These are phyloP conservation scores for Nycticryphes semicollaris DNA, from an alignment of 2,113 vertebrate species.

Conservation along the genomic window DNA sequence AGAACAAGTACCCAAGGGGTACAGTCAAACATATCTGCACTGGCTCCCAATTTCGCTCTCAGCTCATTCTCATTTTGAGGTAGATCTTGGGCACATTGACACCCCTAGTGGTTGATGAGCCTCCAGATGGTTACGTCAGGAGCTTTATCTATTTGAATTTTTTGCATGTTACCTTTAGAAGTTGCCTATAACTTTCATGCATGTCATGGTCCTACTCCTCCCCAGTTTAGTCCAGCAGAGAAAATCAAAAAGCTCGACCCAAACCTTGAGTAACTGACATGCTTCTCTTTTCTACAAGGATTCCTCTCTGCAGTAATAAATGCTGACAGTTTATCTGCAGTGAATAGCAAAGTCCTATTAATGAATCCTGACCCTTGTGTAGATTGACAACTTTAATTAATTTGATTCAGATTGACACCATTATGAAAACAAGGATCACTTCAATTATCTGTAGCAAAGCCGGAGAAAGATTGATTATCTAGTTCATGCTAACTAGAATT, in stretches of 20 bases:
- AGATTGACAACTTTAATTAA: not conserved
- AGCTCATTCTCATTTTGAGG: not conserved
- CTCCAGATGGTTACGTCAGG: not conserved
- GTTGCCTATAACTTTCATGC: not conserved
- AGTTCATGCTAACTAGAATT: not conserved
- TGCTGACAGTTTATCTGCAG: not conserved
- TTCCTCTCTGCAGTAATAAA: not conserved
- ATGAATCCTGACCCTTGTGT: not conserved
- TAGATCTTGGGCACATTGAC: not conserved
- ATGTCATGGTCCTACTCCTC: not conserved
- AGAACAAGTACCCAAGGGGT: not conserved
- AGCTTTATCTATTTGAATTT: not conserved
- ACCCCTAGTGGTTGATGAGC: not conserved
- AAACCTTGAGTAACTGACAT: not conserved
- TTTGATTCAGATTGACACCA: not conserved
- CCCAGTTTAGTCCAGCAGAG: not conserved
- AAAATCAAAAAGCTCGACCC: not conserved
- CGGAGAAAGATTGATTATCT: not conserved
- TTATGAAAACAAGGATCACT: not conserved
- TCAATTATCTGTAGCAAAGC: not conserved
- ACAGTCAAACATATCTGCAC: not conserved
- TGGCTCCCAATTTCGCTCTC: not conserved
- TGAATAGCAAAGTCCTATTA: not conserved
- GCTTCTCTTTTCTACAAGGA: not conserved
- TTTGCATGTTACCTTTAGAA: not conserved